A percentile compares a stretch with the other conserved stretches of the same genome.
These are phyloP conservation scores for Melanerpes aurifrons DNA, from an alignment of 2,113 vertebrate species.

Conservation along the genomic window DNA sequence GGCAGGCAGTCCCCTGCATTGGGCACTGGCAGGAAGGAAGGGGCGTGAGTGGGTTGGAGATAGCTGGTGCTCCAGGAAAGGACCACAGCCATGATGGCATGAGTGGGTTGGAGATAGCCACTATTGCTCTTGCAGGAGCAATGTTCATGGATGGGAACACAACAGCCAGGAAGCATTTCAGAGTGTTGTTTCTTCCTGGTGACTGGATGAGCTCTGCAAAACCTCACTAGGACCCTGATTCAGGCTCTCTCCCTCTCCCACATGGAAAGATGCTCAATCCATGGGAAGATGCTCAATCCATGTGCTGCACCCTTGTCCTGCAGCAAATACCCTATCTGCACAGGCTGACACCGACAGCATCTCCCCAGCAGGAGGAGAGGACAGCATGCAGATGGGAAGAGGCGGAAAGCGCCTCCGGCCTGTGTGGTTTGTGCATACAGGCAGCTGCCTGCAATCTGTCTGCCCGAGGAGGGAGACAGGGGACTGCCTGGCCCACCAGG, in stretches of 20 bases:
- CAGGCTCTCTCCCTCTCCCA: background rate
- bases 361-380: background rate
- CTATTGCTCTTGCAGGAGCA: background rate
- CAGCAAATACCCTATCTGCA: background rate
- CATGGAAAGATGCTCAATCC: accelerated
- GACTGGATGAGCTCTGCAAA: background rate
- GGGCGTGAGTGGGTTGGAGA: background rate
- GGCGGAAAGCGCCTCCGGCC: background rate
- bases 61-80: accelerated
- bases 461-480: accelerated
- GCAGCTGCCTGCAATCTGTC: background rate
- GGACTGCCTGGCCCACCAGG: accelerated
- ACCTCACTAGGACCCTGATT: accelerated
- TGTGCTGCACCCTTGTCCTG: background rate
- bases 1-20: background rate
- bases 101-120: background rate
- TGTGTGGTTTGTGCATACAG: accelerated
- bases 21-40: accelerated
- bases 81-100: background rate
- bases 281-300: background rate
- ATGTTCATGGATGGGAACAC: accelerated
- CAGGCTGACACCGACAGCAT: background rate
- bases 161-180: background rate
- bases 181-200: background rate
- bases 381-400: background rate